These are phyloP conservation scores for Brachyhypopomus gauderio DNA, from an alignment of 2,113 vertebrate species.

Conservation along the genomic window DNA sequence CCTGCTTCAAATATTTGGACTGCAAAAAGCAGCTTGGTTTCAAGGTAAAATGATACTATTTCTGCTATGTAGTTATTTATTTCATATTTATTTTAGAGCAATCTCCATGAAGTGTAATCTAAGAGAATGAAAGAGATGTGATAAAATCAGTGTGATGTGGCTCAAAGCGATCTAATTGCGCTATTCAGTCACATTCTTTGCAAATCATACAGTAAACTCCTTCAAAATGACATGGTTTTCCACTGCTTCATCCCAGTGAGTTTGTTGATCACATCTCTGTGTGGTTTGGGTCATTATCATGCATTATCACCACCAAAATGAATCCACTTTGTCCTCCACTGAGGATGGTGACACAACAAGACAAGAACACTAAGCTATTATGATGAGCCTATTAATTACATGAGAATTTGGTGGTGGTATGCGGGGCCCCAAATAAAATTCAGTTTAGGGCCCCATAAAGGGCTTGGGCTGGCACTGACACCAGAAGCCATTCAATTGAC, in stretches of 20 bases:
- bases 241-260: not conserved
- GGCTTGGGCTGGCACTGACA: no score
- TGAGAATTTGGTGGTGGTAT: no score
- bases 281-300: constrained; percentile 2
- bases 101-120: no score
- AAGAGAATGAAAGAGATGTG: no score
- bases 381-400: no score
- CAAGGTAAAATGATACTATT: no score
- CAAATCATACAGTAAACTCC: not conserved
- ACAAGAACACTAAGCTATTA: no score
- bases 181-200: not conserved
- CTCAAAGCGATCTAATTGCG: not conserved
- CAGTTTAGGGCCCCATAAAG: no score
- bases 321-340: not conserved
- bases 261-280: not conserved
- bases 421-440: no score
- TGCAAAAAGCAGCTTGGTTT: not conserved
- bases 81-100: no score
- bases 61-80: no score
- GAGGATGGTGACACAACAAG: not conserved
- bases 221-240: not conserved
- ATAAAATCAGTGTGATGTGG: no score
- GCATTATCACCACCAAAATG: not conserved
- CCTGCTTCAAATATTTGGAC: not conserved
- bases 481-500: not conserved